Conservation (phyloP, 2,888 invertebrate species). For the Pammene fasciana region DNA sequence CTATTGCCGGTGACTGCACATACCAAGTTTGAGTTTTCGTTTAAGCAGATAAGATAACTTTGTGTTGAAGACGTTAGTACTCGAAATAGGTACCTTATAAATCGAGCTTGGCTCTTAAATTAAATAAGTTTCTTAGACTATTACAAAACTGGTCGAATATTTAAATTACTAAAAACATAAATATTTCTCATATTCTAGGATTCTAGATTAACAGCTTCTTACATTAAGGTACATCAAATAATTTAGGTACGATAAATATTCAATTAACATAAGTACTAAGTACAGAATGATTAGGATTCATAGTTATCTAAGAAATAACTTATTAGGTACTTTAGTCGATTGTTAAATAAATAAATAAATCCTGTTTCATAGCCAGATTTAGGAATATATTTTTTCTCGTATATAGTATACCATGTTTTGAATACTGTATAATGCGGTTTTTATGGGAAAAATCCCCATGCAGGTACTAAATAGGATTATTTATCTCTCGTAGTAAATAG, state of each 20-base stretch:
- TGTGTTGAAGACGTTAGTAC: background rate
- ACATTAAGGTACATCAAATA: background rate
- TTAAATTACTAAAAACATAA: background rate
- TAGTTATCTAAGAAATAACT: background rate
- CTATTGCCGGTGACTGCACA: too few species aligned
- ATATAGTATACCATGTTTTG: too few species aligned
- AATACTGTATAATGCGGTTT: too few species aligned
- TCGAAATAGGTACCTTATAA: background rate
- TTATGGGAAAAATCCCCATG: too few species aligned
- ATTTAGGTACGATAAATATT: background rate
- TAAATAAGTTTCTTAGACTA: background rate
- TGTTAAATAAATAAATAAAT: too few species aligned
- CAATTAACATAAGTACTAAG: background rate
- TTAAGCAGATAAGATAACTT: background rate
- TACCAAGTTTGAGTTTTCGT: too few species aligned
- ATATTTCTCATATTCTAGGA: slow-evolving; percentile 4
- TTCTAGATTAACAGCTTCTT: background rate
- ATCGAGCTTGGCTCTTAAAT: slow-evolving; percentile 5
- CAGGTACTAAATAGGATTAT: too few species aligned
- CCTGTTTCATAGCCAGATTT: too few species aligned
- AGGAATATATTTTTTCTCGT: too few species aligned
- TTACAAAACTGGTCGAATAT: background rate
- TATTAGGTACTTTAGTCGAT: too few species aligned
- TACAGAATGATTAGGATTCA: too few species aligned
- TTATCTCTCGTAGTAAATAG: too few species aligned